These are phyloP conservation scores for Premnoplex brunnescens DNA, from an alignment of 2,797 vertebrate genomes.

Conservation along the genomic window DNA sequence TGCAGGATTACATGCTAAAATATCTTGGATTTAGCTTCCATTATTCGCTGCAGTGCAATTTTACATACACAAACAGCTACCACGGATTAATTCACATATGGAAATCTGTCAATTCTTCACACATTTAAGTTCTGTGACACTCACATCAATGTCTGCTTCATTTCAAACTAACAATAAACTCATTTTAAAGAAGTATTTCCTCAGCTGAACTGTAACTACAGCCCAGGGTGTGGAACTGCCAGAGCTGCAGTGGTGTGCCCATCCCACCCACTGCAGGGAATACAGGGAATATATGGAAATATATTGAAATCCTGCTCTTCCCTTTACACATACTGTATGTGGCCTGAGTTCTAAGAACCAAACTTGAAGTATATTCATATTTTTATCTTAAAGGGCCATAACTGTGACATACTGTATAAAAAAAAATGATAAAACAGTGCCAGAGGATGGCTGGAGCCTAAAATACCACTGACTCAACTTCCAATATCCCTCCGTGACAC, in stretches of 20 bases:
- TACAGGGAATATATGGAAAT: background rate
- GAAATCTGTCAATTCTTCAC: background rate
- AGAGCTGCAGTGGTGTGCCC: background rate
- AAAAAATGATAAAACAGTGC: background rate
- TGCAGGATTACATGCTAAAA: background rate
- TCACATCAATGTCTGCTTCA: background rate
- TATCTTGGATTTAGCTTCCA: background rate
- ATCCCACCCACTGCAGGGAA: background rate
- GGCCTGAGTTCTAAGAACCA: background rate
- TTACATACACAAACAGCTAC: background rate
- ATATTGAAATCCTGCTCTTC: background rate
- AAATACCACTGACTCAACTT: fast-evolving
- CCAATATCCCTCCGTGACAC: background rate
- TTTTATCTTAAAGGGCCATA: background rate
- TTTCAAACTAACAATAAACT: background rate
- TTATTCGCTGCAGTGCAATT: background rate
- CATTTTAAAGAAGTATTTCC: background rate
- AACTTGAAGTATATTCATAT: background rate
- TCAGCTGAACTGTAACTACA: background rate
- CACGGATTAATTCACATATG: background rate
- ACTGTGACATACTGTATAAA: background rate
- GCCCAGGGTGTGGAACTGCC: background rate
- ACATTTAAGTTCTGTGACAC: background rate
- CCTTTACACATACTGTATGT: fast-evolving
- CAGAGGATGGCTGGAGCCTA: background rate